phyloP scores from a whole-genome alignment of 2,797 vertebrate species.

The Eulemur coronatus region DNA sequence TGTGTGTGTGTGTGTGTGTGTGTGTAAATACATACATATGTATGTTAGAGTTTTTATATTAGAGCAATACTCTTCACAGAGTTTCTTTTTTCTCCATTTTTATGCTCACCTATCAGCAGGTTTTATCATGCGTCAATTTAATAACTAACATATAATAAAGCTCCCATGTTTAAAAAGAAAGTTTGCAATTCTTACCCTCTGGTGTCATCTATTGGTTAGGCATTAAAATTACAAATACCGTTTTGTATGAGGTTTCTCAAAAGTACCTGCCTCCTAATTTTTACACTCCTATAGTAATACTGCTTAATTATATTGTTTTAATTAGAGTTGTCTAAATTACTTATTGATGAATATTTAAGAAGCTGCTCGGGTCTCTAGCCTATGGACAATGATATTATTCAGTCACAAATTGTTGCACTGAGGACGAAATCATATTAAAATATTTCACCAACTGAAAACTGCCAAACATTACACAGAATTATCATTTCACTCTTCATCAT shows the following conservation, averaged over 20 bases:
- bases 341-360: not conserved
- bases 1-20: not conserved
- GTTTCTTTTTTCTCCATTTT: slow-evolving; percentile 46
- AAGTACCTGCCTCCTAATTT: not conserved
- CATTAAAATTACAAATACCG: slow-evolving; percentile 36
- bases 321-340: fast-evolving
- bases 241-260: not conserved
- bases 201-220: slow-evolving; percentile 80
- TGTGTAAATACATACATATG: not conserved
- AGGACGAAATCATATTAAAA: not conserved
- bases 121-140: slow-evolving; percentile 59
- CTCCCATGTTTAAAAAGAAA: not conserved
- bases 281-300: not conserved
- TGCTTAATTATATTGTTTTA: not conserved
- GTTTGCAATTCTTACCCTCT: slow-evolving; percentile 65
- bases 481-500: not conserved
- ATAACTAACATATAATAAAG: slow-evolving; percentile 62
- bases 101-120: slow-evolving; percentile 52
- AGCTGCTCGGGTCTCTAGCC: fast-evolving
- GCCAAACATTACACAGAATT: not conserved
- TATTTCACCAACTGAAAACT: not conserved
- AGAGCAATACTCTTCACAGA: slow-evolving; percentile 56
- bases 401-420: not conserved
- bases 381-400: not conserved
- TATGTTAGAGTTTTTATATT: slow-evolving; percentile 38